phyloP scores from a whole-genome alignment of 1,140 invertebrate species.

The Cyclargus thomasi region DNA sequence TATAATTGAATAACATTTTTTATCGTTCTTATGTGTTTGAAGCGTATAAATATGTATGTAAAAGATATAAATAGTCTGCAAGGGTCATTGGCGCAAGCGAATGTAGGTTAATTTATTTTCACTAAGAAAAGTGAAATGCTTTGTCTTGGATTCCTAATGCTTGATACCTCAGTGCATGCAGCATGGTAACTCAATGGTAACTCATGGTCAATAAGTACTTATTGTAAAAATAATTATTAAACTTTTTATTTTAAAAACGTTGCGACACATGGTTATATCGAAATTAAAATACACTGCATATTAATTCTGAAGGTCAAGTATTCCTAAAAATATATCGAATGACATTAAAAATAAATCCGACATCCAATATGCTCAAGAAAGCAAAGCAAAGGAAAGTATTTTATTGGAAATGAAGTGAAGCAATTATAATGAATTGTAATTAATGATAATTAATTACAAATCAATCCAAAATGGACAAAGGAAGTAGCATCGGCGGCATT shows the following conservation, averaged over 20 bases:
- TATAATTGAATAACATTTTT: constrained; percentile 12
- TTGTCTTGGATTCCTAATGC: no score
- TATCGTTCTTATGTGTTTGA: constrained; percentile 10
- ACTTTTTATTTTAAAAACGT: no score
- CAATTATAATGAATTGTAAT: constrained; percentile 6
- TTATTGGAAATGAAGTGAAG: not conserved
- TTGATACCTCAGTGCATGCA: no score
- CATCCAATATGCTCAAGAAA: not conserved
- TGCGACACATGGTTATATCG: no score
- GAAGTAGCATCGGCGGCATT: not conserved
- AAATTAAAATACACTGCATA: no score
- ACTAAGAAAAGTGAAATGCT: not conserved
- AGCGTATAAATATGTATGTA: not conserved
- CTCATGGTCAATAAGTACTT: no score
- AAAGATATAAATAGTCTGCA: not conserved
- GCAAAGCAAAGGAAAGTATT: constrained; percentile 4
- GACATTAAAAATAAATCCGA: no score
- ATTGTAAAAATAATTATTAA: no score
- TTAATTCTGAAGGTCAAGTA: no score
- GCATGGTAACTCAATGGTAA: no score
- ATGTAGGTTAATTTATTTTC: not conserved
- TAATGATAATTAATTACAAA: constrained; percentile 10
- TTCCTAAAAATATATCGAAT: no score
- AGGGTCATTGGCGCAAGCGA: not conserved
- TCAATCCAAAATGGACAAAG: constrained; percentile 1